Evolutionary conservation across 2,888 invertebrate species (phyloP).

Genomic region (Drosophila paranaensis): DNA sequence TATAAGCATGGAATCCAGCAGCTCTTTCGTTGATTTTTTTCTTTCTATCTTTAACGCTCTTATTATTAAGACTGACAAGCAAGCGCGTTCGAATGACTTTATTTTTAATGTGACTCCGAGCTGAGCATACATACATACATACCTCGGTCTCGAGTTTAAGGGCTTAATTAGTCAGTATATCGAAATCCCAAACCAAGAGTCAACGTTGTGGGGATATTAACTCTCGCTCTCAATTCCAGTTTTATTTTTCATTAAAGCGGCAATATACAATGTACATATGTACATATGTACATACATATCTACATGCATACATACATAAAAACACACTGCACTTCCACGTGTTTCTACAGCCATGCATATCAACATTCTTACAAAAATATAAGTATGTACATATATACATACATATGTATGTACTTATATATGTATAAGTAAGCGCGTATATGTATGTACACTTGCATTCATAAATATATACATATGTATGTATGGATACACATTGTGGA

Average conservation of each 20-base stretch:
- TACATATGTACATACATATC: background rate
- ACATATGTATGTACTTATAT: too few species aligned
- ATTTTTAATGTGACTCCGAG: constrained; percentile 52
- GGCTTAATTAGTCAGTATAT: constrained; percentile 73
- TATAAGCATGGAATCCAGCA: background rate
- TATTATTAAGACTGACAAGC: constrained; percentile 25
- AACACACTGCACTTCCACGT: constrained; percentile 2
- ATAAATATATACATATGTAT: background rate
- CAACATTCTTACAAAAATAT: background rate
- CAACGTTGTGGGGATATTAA: constrained; percentile 28
- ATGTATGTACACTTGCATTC: too few species aligned
- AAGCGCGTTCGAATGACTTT: constrained; percentile 62
- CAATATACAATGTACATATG: background rate
- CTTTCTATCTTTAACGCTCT: constrained; percentile 10
- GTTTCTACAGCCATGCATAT: constrained; percentile 1
- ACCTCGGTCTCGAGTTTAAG: constrained; percentile 46
- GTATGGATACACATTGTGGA: background rate
- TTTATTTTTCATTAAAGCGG: constrained; percentile 37
- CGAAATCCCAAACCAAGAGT: constrained; percentile 43
- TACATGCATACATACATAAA: constrained; percentile 1
- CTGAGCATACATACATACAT: too few species aligned
- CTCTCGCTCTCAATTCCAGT: constrained; percentile 52
- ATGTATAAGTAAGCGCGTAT: background rate
- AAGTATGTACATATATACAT: too few species aligned
- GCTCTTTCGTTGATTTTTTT: constrained; percentile 3